Percentiles rank a stretch among this genome's conserved stretches.
These are phyloP conservation scores for Parthenolecanium corni DNA, from an alignment of 2,888 invertebrate species.

Conservation along the genomic window DNA sequence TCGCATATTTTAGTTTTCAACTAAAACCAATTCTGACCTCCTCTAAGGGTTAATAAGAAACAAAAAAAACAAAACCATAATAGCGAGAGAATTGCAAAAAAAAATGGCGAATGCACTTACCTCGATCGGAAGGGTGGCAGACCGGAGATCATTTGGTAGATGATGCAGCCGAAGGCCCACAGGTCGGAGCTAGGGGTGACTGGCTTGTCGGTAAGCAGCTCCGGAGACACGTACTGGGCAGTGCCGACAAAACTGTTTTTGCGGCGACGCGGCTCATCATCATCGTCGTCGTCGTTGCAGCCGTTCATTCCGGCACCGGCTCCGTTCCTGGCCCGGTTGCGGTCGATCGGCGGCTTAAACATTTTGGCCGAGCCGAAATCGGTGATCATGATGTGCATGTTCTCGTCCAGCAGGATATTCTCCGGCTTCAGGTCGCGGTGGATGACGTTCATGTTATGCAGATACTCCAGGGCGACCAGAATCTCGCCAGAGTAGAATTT, in stretches of 20 bases:
- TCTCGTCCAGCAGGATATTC: constrained; percentile 87
- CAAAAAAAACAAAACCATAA: no score
- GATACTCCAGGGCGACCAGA: constrained; percentile 77
- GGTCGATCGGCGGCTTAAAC: constrained; percentile 23
- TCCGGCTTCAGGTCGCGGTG: constrained; percentile 97
- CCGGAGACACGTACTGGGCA: constrained; percentile 97
- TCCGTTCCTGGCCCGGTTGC: background rate
- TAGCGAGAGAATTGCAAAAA: no score
- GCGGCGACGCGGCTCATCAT: constrained; percentile 45
- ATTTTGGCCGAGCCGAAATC: constrained; percentile 96
- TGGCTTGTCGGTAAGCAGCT: constrained; percentile 67
- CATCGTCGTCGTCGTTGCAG: constrained; percentile 35
- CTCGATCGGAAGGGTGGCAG: constrained; percentile 77
- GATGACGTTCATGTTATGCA: constrained; percentile 77
- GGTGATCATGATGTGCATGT: constrained; percentile 91
- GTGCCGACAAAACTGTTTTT: constrained; percentile 92
- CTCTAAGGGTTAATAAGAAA: no score
- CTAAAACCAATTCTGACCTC: no score
- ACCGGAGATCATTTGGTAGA: constrained; percentile 94
- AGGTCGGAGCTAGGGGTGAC: constrained; percentile 70
- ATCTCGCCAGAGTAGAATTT: constrained; percentile 92
- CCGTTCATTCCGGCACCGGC: constrained; percentile 1
- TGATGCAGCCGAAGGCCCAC: constrained; percentile 94
- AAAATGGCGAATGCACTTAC: no score
- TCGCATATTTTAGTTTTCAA: no score